These are phyloP conservation scores for Thinocorus orbignyianus DNA, from an alignment of 2,113 vertebrate genomes.

Conservation along the genomic window DNA sequence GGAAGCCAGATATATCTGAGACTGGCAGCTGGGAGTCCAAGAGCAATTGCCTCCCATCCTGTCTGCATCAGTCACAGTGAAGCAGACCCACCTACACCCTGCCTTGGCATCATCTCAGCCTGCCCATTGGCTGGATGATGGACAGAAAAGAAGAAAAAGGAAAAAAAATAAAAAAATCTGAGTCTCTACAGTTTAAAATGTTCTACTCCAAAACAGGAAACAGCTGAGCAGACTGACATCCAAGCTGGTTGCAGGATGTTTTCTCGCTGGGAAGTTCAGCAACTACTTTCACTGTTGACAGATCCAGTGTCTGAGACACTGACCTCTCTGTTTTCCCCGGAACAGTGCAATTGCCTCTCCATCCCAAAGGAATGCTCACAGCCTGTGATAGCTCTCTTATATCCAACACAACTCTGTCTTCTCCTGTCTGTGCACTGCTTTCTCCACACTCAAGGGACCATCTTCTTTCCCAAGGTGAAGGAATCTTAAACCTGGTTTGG, in stretches of 20 bases:
- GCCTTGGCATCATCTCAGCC: not conserved
- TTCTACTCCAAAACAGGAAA: slow-evolving; percentile 53
- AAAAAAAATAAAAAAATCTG: not conserved
- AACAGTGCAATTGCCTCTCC: not conserved
- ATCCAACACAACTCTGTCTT: not conserved
- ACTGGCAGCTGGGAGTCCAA: not conserved
- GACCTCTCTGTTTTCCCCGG: slow-evolving; percentile 42
- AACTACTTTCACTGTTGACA: slow-evolving; percentile 62
- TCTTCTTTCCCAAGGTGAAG: not conserved
- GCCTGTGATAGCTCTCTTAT: not conserved
- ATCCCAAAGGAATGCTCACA: not conserved
- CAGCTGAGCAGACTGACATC: slow-evolving; percentile 66
- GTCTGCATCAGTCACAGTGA: not conserved
- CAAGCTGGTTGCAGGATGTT: slow-evolving; percentile 53
- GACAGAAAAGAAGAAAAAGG: not conserved
- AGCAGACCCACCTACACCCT: not conserved
- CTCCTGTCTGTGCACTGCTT: not conserved
- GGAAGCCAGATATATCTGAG: not conserved
- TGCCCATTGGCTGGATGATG: not conserved
- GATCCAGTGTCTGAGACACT: slow-evolving; percentile 39
- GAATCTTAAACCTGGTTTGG: not conserved
- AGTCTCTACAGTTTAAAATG: not conserved
- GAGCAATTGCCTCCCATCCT: not conserved
- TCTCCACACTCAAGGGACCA: not conserved
- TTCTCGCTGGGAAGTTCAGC: slow-evolving; percentile 38